These are phyloP conservation scores for Carassius carassius DNA, from an alignment of 2,113 vertebrate species.

Conservation along the genomic window DNA sequence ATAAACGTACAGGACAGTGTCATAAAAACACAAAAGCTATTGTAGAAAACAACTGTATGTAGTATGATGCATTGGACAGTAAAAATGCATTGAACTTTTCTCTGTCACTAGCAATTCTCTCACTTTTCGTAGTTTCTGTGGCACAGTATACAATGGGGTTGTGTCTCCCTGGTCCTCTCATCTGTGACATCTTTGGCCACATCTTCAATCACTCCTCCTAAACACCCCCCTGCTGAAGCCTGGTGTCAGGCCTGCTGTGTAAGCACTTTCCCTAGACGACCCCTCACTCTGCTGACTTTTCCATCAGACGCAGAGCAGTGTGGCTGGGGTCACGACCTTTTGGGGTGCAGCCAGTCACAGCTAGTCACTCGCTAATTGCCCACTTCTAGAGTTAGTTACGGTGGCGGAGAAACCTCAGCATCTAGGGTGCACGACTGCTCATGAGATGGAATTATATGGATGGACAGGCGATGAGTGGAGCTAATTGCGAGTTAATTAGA, in stretches of 20 bases:
- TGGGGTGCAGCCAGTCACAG: slow-evolving; percentile 71
- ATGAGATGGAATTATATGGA: slow-evolving; percentile 49
- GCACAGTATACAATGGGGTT: slow-evolving; percentile 30
- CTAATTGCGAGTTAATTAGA: background rate
- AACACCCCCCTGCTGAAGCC: slow-evolving; percentile 28
- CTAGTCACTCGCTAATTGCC: slow-evolving; percentile 74
- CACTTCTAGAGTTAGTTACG: slow-evolving; percentile 62
- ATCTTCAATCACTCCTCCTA: slow-evolving; percentile 54
- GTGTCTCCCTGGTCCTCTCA: slow-evolving; percentile 60
- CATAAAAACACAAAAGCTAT: background rate
- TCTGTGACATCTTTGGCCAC: slow-evolving; percentile 42
- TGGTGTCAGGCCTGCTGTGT: slow-evolving; percentile 58
- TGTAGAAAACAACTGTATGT: background rate
- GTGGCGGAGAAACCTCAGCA: slow-evolving; percentile 61
- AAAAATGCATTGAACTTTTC: background rate
- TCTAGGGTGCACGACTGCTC: slow-evolving; percentile 58
- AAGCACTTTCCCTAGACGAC: slow-evolving; percentile 65
- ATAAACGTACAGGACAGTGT: background rate
- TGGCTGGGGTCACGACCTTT: slow-evolving; percentile 69
- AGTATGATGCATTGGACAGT: too few relatives aligned
- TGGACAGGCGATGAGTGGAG: slow-evolving; percentile 44
- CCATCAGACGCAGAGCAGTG: slow-evolving; percentile 65
- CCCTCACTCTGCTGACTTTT: slow-evolving; percentile 31
- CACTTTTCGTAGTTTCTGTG: background rate
- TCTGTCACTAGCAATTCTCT: background rate